Percentiles rank a stretch among this genome's conserved stretches.
Evolutionary conservation across 2,797 vertebrate genomes (phyloP).

Genomic region (Molossus alvarezi): DNA sequence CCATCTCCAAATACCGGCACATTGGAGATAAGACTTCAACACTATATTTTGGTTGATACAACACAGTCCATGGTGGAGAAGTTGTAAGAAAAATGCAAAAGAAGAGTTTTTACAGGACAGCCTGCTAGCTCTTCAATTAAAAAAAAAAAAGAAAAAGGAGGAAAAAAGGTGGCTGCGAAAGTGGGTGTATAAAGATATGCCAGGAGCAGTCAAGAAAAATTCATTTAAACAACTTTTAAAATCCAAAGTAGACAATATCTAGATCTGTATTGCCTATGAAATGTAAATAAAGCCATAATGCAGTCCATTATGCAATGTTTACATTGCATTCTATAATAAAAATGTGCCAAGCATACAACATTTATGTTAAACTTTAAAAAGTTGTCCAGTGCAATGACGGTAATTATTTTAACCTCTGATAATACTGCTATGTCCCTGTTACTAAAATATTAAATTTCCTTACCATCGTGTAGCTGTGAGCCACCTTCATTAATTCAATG

Average conservation of each 20-base stretch:
- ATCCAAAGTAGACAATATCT: not conserved
- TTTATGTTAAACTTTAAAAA: not conserved
- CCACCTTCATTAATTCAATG: slow-evolving; percentile 92
- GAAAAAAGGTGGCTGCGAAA: not conserved
- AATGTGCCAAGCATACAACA: not conserved
- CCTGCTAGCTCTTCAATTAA: not conserved
- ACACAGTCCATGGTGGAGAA: not conserved
- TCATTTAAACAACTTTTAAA: not conserved
- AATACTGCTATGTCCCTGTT: not conserved
- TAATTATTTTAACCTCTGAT: not conserved
- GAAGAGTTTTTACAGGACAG: not conserved
- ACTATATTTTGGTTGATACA: not conserved
- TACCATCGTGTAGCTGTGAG: slow-evolving; percentile 93
- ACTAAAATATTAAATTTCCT: slow-evolving; percentile 71
- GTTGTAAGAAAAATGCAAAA: not conserved
- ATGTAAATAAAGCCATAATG: not conserved
- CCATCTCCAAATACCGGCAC: not conserved
- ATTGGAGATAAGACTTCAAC: not conserved
- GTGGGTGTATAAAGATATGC: not conserved
- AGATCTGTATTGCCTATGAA: not conserved
- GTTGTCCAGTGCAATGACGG: not conserved
- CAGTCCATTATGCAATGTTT: not conserved
- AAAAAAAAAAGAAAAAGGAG: not conserved
- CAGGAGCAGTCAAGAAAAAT: not conserved
- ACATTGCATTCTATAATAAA: not conserved